Conservation (phyloP, 2,888 invertebrate species). For the Catonia carolina region DNA sequence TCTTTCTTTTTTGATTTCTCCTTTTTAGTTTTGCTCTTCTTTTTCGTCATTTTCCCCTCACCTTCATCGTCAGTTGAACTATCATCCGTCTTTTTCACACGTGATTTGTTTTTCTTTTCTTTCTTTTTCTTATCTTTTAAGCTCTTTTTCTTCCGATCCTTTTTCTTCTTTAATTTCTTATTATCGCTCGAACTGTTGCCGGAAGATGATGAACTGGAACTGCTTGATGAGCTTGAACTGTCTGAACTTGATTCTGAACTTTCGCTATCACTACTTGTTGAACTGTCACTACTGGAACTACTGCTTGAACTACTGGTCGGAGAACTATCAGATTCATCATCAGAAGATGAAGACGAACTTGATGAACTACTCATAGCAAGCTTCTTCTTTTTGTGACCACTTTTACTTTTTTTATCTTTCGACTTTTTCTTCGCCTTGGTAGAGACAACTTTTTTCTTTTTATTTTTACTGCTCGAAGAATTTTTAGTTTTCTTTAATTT, state of each 20-base stretch:
- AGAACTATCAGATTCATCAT: slow-evolving; percentile 21
- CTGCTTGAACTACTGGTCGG: slow-evolving; percentile 30
- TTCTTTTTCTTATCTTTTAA: slow-evolving; percentile 18
- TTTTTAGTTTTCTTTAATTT: slow-evolving; percentile 20
- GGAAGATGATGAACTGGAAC: slow-evolving; percentile 1
- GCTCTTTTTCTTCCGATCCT: slow-evolving; percentile 21
- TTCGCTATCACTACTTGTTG: slow-evolving; percentile 22
- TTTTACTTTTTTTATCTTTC: slow-evolving; percentile 25
- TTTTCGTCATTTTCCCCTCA: slow-evolving; percentile 13
- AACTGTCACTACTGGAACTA: slow-evolving; percentile 27
- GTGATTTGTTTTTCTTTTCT: slow-evolving; percentile 24
- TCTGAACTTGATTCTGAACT: slow-evolving; percentile 27
- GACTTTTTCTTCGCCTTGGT: slow-evolving; percentile 26
- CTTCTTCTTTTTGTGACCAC: slow-evolving; percentile 16
- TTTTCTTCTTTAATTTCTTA: slow-evolving; percentile 26
- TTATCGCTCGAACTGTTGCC: slow-evolving; percentile 16
- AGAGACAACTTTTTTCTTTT: slow-evolving; percentile 28
- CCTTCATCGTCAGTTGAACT: slow-evolving; percentile 19
- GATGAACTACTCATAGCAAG: slow-evolving; percentile 32
- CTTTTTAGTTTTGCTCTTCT: slow-evolving; percentile 21
- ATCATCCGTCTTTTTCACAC: slow-evolving; percentile 9
- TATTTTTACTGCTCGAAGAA: slow-evolving; percentile 22
- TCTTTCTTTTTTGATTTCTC: slow-evolving; percentile 1
- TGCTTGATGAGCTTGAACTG: slow-evolving; percentile 24
- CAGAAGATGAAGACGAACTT: slow-evolving; percentile 23